Base-by-base conservation (phyloP, 2,797 vertebrate genomes). In the Setipinna tenuifilis region DNA sequence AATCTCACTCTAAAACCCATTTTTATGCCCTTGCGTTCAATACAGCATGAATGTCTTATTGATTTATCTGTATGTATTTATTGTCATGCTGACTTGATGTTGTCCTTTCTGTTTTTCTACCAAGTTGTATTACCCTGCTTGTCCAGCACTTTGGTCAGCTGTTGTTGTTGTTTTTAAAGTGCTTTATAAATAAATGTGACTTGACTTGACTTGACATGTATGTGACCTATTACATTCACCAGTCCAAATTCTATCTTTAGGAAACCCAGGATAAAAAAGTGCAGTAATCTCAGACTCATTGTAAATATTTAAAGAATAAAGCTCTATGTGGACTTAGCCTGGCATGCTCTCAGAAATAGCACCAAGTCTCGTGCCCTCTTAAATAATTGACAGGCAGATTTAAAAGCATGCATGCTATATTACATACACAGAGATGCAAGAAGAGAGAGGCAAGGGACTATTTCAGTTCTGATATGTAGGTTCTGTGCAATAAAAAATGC, bases 281-380 rank as follows among this genome's bases (percentile, higher is more conserved):
- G 25, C 25, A 16, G 50, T 78, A 59, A 83, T 83, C 54, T 86
- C 9, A 9, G 85, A 48, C 16, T 31, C 31, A 65, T 9, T 3
- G 57, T 86, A 62, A 86, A 86, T 86, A 86, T 86, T 86, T 83
- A 41, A 86, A 78, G 82, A 6, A 0, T 59, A 41, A 44, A 44
- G 31, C 71, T 78, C 71, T 78, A 78, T 78, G 46, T 65, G 81
- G 19, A 46, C 35, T 25, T 84, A 59, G 7, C 65, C 57, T 80
- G 80, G 86, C 84, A 82, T 48, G 50, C 82, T 81, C 61, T 28
- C 59, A 87, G 23, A 84, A 87, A 85, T 58, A 84, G 78, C 62
- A 57, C 1, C 59, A 44, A 12, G 59, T 84, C 75, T 83, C 54
- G 31, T 78, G 35, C 35, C 16, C 35, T 78, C 41, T 50, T 87